Evolutionary conservation across 1,140 invertebrate genomes (phyloP).

Genomic region (Triops cancriformis): DNA sequence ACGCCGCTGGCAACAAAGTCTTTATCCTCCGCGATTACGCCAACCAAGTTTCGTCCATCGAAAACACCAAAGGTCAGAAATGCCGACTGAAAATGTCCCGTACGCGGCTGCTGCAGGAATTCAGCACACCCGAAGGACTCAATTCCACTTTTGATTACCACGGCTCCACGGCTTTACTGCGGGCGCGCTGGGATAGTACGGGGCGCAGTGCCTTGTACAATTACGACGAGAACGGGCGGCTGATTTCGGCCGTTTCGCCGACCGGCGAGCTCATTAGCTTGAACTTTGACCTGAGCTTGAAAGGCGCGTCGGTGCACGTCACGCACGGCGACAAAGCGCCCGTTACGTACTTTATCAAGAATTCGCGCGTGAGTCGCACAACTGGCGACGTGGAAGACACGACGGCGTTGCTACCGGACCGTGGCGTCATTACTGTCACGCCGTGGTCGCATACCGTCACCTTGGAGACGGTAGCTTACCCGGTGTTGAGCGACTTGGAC

Average conservation of each 20-base stretch:
- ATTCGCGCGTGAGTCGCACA: slow-evolving; percentile 69
- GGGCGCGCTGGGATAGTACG: slow-evolving; percentile 77
- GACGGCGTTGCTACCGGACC: slow-evolving; percentile 69
- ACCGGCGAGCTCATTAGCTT: slow-evolving; percentile 80
- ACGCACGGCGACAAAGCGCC: slow-evolving; percentile 72
- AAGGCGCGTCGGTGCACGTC: slow-evolving; percentile 77
- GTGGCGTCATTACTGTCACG: slow-evolving; percentile 64
- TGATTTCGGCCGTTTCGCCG: slow-evolving; percentile 81
- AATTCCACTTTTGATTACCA: slow-evolving; percentile 90
- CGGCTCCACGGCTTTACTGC: slow-evolving; percentile 73
- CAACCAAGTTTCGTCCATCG: slow-evolving; percentile 81
- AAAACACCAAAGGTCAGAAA: slow-evolving; percentile 88
- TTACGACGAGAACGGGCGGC: slow-evolving; percentile 87
- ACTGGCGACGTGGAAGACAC: slow-evolving; percentile 64
- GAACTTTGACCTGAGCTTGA: slow-evolving; percentile 74
- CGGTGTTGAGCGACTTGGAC: slow-evolving; percentile 70
- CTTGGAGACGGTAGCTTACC: slow-evolving; percentile 76
- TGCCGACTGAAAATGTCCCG: slow-evolving; percentile 78
- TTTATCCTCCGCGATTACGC: slow-evolving; percentile 72
- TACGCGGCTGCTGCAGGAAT: slow-evolving; percentile 78
- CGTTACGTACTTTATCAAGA: slow-evolving; percentile 75
- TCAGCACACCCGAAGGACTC: slow-evolving; percentile 82
- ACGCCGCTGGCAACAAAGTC: slow-evolving; percentile 85
- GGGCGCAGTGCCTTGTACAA: slow-evolving; percentile 88
- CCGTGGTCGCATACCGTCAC: slow-evolving; percentile 74